Evolutionary conservation across 2,888 invertebrate genomes (phyloP), one percentile per base, ranked within the genome.

Genomic region (Amblyjoppa fuscipennis): DNA sequence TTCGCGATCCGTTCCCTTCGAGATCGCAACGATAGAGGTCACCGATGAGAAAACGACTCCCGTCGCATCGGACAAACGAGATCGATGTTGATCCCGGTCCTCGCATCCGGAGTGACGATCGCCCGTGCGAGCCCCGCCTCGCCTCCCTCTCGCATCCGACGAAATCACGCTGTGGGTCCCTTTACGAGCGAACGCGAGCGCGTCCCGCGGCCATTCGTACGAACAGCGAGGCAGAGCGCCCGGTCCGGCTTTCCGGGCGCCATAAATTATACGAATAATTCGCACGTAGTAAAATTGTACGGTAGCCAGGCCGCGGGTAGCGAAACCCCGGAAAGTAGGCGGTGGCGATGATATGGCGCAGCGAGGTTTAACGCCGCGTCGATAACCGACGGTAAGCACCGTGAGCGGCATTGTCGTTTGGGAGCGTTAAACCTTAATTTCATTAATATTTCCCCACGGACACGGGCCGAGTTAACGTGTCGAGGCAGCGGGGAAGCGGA

Each of bases 181-280:
- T 78, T 74, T 83, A 78, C 78, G 78, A 83, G 83, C 66, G 78
- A 38, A 45, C 68, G 66, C 49, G 71, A 31, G 64, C 28, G 73
- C 45, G 25, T 28, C 78, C 34, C 66, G 66, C 45, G 73, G 78
- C 83, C 78, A 83, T 83, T 83, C 71, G 56, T 71, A 64, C 77
- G 83, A 41, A 69, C n/a, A 28, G 45, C 51, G 51, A 16, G 49
- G 4, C 0, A 9, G 78, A n/a, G n/a, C 45, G 20, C 25, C 11
- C 25, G 56, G 56, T 56, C 59, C 74, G 74, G 53, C 51, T 45
- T 84, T 84, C 73, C 73, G 73, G 74, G 13, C 74, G 56, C 56
- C 84, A 78, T 84, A 84, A 84, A 84, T 84, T 84, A 81, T 81
- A 84, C 73, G 81, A 84, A 81, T 77, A 84, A 84, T 84, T 84